Base-by-base conservation (phyloP, 2,888 invertebrate species). In the Brachynemurus nebulosus region DNA sequence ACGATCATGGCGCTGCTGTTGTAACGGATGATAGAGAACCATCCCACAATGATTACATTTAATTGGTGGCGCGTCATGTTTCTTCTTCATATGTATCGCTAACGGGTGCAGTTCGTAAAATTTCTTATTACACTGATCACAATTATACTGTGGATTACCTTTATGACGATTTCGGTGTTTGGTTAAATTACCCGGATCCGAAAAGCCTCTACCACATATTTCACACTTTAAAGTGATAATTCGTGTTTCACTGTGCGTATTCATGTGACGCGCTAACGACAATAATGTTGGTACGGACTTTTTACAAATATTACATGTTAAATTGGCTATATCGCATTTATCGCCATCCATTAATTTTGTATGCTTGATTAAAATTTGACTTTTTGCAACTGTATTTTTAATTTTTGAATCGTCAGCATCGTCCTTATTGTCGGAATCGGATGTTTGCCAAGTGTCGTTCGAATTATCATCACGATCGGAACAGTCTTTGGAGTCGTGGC, bases 91-190 rank as follows among this genome's bases (percentile, higher is more conserved):
- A 7, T 37, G 37, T 19, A 37, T 7, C n/a, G 20, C 17, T 12
- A 37, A 19, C 1, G 37, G 19, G 11, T 37, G 18, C 17, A 37
- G 7, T 18, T 37, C 37, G 14, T 40, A 40, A 27, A 25, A 40
- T 40, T 25, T 14, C 27, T 40, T 40, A 14, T 40, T 20, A 23
- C 40, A 40, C 3, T 21, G 16, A 21, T 40, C 23, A 40, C 40
- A 40, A 14, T 40, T 40, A 27, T 11, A 40, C 11, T 25, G 18
- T 16, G 18, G 18, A 17, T 40, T 20, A 14, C 25, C 25, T 16
- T 16, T 27, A 12, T 40, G 40, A 9, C 25, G 17, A 7, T 23
- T 25, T 16, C 23, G 23, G 4, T 40, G 40, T 17, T 16, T 25
- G 9, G 18, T 25, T 9, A 40, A 25, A 19, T 23, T 12, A 6